Evolutionary conservation across 2,888 invertebrate genomes (phyloP), one percentile per base, ranked within the genome.

Genomic region (Drosophila rubida): DNA sequence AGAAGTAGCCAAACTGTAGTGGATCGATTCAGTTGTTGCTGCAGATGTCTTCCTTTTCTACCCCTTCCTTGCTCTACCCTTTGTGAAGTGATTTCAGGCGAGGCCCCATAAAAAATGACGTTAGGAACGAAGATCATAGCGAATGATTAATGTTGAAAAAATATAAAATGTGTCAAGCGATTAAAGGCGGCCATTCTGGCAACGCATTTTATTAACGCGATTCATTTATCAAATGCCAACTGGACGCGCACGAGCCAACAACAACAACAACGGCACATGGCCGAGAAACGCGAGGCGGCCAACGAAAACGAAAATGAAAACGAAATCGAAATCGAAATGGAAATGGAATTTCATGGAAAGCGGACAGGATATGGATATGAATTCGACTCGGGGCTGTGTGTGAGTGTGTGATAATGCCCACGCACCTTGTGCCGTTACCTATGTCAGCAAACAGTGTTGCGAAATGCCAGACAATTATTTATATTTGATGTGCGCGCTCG

Each of bases 131-230:
- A 69, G 78, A 87, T 79, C 75, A 55, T 49, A 44, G 11, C 69
- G 63, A 64, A 87, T 84, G 87, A 84, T 87, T 84, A 87, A 87
- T 84, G 87, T 66, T 63, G 27, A 51, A 61, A 65, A 78, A 79
- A 75, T 75, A 80, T 80, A 76, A 84, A 82, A 80, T 76, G 82
- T 84, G 80, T 74, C 85, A 72, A 67, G 72, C 80, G 85, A 87
- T 87, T 84, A 87, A 87, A 85, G 82, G 65, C 71, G 70, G 78
- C 66, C 85, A 37, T 41, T 69, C 57, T 51, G 59, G 76, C 66
- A 74, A 69, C 63, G 65, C 69, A 71, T 67, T 75, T 80, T 84
- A 80, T 84, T 78, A 74, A 76, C 70, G 73, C 58, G 81, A 65
- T 78, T 82, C 87, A 87, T 84, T 84, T 80, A 84, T 84, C 84